These are phyloP conservation scores for Drosophila trapezifrons DNA, from an alignment of 1,140 invertebrate genomes.

Conservation along the genomic window DNA sequence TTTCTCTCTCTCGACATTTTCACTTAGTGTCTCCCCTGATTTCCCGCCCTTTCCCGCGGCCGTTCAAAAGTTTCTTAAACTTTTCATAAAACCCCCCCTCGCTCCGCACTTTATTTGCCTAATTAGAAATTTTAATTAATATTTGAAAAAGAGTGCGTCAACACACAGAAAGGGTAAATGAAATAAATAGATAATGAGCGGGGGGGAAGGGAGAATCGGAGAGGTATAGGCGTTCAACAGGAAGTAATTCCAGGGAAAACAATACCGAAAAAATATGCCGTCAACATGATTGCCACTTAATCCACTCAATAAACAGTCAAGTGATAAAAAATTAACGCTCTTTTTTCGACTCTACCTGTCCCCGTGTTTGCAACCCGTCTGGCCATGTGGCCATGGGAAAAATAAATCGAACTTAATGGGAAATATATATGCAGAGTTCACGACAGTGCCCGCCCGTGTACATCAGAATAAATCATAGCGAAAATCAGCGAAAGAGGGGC, in stretches of 20 bases:
- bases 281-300: constrained; percentile 45
- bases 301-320: constrained; percentile 39
- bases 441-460: constrained; percentile 1
- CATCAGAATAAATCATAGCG: constrained; percentile 32
- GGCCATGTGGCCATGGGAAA: constrained; percentile 6
- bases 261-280: background rate
- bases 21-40: constrained; percentile 10
- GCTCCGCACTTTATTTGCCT: constrained; percentile 15
- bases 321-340: constrained; percentile 42
- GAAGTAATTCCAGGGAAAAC: constrained; percentile 18
- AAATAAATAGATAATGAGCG: background rate
- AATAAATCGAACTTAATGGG: constrained; percentile 35
- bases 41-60: background rate
- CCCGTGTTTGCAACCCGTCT: background rate
- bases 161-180: background rate
- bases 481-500: background rate
- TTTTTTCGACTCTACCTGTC: constrained; percentile 11
- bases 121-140: constrained; percentile 47
- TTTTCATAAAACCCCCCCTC: constrained; percentile 13
- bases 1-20: constrained; percentile 25
- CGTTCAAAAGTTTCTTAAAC: constrained; percentile 31
- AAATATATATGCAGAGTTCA: constrained; percentile 22
- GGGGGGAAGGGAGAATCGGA: background rate
- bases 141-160: constrained; percentile 14
- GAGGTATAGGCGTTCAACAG: constrained; percentile 7